phyloP scores from a whole-genome alignment of 1,140 invertebrate species.

The Trypoxylus dichotomus region DNA sequence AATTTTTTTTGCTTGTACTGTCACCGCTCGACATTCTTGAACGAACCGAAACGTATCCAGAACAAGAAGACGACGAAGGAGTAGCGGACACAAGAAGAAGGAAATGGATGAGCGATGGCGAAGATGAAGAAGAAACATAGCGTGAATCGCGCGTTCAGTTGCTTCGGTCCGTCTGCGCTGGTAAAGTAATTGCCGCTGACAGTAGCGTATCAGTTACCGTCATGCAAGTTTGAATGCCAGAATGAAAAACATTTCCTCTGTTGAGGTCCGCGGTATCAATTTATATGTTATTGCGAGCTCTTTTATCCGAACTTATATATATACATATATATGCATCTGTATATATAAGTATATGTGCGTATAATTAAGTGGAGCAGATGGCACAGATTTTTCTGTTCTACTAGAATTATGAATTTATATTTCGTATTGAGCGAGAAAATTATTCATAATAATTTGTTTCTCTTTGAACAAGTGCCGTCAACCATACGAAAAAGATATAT shows the following conservation, averaged over 20 bases:
- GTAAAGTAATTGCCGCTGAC: conserved; percentile 22
- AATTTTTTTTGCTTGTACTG: background rate
- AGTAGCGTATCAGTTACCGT: conserved; percentile 27
- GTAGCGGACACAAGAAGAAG: background rate
- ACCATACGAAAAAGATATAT: no score
- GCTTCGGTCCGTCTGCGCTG: conserved; percentile 6
- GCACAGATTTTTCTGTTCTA: background rate
- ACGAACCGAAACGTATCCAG: background rate
- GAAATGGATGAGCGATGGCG: background rate
- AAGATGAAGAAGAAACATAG: no score
- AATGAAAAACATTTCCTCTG: conserved; percentile 17
- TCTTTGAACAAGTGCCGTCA: background rate
- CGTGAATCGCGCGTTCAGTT: conserved; percentile 9
- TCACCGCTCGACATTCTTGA: background rate
- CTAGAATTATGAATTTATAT: conserved; percentile 3
- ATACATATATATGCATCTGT: background rate
- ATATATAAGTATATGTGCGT: background rate
- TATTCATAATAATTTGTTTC: background rate
- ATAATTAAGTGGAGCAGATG: conserved; percentile 12
- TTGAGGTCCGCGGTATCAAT: background rate
- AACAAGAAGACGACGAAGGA: background rate
- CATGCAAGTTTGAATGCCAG: conserved; percentile 10
- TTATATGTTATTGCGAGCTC: background rate
- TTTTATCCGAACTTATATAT: background rate
- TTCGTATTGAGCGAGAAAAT: background rate